A percentile compares a stretch with the other conserved stretches of the same genome.
Conservation (phyloP, 2,888 invertebrate species). For the Tanytarsus gracilentus region DNA sequence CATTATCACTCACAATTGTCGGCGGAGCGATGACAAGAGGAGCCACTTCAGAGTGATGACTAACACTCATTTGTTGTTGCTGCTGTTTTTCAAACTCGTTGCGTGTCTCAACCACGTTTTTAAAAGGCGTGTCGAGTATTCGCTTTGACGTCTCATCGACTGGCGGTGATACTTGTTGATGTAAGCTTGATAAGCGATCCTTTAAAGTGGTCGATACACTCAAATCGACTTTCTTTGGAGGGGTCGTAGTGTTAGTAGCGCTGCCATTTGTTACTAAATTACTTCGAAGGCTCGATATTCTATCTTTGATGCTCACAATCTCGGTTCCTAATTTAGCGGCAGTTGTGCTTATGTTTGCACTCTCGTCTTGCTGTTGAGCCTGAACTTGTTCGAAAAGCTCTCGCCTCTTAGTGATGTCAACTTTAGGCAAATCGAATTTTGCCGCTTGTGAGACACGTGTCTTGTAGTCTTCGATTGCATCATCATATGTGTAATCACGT, state of each 20-base stretch:
- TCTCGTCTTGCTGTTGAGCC: constrained; percentile 45
- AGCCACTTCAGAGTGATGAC: neutral
- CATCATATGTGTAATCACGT: constrained; percentile 75
- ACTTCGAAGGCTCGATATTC: constrained; percentile 59
- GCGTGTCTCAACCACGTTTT: neutral
- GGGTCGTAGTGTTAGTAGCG: constrained; percentile 36
- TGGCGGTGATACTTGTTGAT: constrained; percentile 40
- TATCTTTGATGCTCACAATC: constrained; percentile 55
- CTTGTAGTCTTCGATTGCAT: constrained; percentile 78
- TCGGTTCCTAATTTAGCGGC: constrained; percentile 33
- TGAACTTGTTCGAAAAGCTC: constrained; percentile 71
- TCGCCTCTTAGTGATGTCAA: constrained; percentile 70
- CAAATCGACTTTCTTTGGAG: constrained; percentile 32
- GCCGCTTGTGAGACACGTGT: constrained; percentile 57
- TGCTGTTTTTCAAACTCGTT: constrained; percentile 30
- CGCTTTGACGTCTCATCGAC: constrained; percentile 35
- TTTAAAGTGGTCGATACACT: constrained; percentile 33
- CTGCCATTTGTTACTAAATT: constrained; percentile 34
- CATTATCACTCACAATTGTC: constrained; percentile 44
- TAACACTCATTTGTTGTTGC: constrained; percentile 29
- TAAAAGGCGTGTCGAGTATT: constrained; percentile 35
- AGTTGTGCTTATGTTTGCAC: neutral
- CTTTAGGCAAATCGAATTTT: constrained; percentile 60
- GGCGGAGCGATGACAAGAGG: neutral
- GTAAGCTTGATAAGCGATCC: constrained; percentile 41